Conservation (phyloP, 1,140 invertebrate species). For the Scylla paramamosain region DNA sequence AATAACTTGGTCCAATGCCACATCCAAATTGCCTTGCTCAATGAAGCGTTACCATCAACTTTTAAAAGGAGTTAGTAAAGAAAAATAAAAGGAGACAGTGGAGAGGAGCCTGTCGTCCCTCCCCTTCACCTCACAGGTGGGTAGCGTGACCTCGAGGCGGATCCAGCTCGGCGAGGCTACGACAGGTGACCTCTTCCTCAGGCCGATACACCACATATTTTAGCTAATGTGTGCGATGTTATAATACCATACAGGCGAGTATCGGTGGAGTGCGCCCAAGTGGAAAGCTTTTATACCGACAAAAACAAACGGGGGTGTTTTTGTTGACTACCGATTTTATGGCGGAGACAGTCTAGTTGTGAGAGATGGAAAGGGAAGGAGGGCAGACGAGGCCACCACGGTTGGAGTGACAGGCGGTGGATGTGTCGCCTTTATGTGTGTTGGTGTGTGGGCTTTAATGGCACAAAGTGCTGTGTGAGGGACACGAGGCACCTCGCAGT, state of each 20-base stretch:
- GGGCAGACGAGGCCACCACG: not conserved
- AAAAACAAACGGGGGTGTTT: not conserved
- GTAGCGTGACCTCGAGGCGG: not conserved
- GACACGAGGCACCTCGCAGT: not conserved
- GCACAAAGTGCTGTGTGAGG: not conserved
- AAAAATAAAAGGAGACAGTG: not conserved
- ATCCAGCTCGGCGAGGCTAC: not conserved
- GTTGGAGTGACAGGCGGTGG: not conserved
- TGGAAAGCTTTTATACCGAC: not conserved
- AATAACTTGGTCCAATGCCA: not conserved
- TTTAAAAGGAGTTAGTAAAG: not conserved
- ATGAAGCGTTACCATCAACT: not conserved
- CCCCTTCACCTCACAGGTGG: not conserved
- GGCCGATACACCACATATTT: not conserved
- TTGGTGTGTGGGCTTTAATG: not conserved
- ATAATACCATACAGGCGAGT: not conserved
- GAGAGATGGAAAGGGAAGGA: not conserved
- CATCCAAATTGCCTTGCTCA: slow-evolving; percentile 9
- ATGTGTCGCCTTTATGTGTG: not conserved
- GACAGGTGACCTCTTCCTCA: not conserved
- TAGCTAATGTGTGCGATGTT: not conserved
- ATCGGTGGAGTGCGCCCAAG: not conserved
- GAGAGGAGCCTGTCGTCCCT: not conserved
- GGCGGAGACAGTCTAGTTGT: not conserved
- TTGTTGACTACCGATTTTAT: not conserved